Evolutionary conservation across 1,140 invertebrate genomes (phyloP).

Genomic region (Lutraria rhynchaena): DNA sequence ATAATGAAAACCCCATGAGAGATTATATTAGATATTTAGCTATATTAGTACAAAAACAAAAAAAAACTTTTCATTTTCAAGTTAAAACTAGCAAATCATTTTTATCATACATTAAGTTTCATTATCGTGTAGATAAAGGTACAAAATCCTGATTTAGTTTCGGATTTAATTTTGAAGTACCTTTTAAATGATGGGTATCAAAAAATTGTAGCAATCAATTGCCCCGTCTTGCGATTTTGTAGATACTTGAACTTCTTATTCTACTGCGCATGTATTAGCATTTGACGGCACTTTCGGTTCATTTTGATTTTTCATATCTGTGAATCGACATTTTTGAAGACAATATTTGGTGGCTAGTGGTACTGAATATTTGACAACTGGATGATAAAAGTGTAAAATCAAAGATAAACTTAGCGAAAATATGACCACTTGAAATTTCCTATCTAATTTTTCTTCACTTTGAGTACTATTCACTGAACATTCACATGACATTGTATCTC

Average conservation of each 20-base stretch:
- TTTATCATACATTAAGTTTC: conserved; percentile 31
- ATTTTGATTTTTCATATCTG: neutral
- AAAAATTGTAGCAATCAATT: conserved; percentile 12
- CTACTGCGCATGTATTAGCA: neutral
- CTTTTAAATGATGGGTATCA: conserved; percentile 10
- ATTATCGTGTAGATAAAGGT: conserved; percentile 8
- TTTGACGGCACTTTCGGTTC: conserved; percentile 24
- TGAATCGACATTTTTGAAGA: neutral
- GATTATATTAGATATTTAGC: conserved; percentile 47
- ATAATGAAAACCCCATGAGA: conserved; percentile 10
- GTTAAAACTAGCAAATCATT: conserved; percentile 23
- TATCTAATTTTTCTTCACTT: neutral
- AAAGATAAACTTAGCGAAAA: neutral
- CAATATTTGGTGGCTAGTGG: neutral
- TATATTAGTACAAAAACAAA: conserved; percentile 1
- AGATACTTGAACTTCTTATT: too few relatives aligned
- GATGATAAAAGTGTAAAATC: conserved; percentile 37
- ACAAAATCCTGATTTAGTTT: conserved; percentile 37
- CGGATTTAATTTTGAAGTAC: conserved; percentile 3
- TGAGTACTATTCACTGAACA: neutral
- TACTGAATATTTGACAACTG: conserved; percentile 2
- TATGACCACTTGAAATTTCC: conserved; percentile 25
- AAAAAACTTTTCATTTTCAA: conserved; percentile 48
- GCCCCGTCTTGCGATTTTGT: too few relatives aligned
- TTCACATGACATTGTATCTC: conserved; percentile 30